Base-by-base conservation (phyloP, 2,113 vertebrate genomes). In the Pangasianodon hypophthalmus region DNA sequence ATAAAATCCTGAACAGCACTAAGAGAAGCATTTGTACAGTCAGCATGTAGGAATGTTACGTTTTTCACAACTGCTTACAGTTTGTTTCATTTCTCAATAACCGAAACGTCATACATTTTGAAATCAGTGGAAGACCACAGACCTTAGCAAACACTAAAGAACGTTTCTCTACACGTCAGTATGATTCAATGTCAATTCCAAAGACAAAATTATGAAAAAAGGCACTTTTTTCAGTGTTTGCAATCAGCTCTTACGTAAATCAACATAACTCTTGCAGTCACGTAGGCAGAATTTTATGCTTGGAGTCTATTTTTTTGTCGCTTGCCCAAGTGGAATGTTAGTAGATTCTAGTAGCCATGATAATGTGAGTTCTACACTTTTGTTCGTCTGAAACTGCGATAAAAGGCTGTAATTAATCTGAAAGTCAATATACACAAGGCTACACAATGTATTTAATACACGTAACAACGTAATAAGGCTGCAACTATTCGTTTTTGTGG, bases 91-190 rank as follows among this genome's bases (percentile, higher is more conserved):
- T n/a, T 67, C 41, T 29, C 41, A 84, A 84, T 64, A 84, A 84
- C 37, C 6, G 60, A 32, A 85, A 85, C 21, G 5, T 2, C 32
- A 14, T 19, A 19, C 26, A 10, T 21, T 21, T 77, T 11, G 21
- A 84, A 80, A 75, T 77, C 44, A 29, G 62, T 6, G 37, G 71
- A 79, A 84, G 37, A 86, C 83, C 62, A n/a, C 14, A 21, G 62
- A 84, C 16, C 6, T 84, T 16, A 29, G n/a, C 26, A 58, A 84
- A 44, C 37, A 84, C 24, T 26, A 29, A 62, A 56, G 16, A 32
- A 37, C 16, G 18, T 8, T 56, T 4, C 52, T n/a, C 14, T 21
- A 56, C 7, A 56, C 41, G 11, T 13, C 56, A 29, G 83, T 44
- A 62, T 62, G 24, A 84, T 11, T 62, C 24, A 46, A 64, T 16